A percentile compares a stretch with the other conserved stretches of the same genome.
These are phyloP conservation scores for Osmerus eperlanus DNA, from an alignment of 2,113 vertebrate genomes.

Conservation along the genomic window DNA sequence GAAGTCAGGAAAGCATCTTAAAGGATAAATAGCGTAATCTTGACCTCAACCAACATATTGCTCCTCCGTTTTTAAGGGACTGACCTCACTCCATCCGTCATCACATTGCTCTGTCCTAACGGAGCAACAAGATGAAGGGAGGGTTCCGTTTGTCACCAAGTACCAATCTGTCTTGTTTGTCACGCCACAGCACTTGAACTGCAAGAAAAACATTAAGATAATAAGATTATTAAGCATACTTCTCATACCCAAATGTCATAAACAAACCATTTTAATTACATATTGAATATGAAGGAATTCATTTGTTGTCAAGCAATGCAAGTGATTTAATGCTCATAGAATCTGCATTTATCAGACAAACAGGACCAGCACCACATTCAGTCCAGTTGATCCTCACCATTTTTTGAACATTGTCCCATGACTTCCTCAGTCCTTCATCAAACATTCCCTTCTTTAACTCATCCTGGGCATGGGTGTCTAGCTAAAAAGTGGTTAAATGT, in stretches of 20 bases:
- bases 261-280: neutral
- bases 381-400: conserved; percentile 62
- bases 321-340: neutral
- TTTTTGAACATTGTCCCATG: conserved; percentile 82
- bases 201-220: neutral
- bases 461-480: conserved; percentile 74
- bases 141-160: conserved; percentile 52
- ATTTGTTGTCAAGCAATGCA: neutral
- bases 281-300: neutral
- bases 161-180: conserved; percentile 76
- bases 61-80: conserved; percentile 12
- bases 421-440: conserved; percentile 58
- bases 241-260: neutral
- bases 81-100: conserved; percentile 69
- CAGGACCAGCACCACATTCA: neutral
- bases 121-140: conserved; percentile 75
- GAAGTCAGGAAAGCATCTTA: neutral
- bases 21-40: neutral
- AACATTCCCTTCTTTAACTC: conserved; percentile 75
- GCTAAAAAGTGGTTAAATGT: conserved; percentile 40
- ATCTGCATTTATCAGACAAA: neutral
- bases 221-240: neutral
- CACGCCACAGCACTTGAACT: conserved; percentile 85
- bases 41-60: neutral
- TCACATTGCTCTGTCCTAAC: conserved; percentile 35